Evolutionary conservation across 2,888 invertebrate genomes (phyloP).

Genomic region (Punctoribates punctum): DNA sequence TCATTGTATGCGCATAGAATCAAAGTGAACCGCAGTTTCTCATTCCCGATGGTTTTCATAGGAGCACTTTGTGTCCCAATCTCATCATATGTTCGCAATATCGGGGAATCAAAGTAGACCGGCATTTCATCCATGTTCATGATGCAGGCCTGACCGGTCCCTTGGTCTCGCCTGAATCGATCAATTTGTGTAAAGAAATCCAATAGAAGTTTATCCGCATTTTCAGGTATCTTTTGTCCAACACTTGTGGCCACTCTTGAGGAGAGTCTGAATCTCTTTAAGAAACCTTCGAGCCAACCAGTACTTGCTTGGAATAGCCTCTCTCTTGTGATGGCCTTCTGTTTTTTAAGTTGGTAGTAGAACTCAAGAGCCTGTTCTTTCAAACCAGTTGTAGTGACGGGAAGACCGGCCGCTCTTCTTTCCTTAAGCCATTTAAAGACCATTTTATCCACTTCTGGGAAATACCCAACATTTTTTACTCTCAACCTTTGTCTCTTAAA

Average conservation of each 20-base stretch:
- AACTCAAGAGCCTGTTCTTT: too few relatives aligned
- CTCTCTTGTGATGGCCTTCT: too few relatives aligned
- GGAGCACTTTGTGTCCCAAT: background rate
- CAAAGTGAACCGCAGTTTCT: slow-evolving; percentile 32
- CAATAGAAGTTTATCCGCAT: background rate
- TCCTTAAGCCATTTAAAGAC: too few relatives aligned
- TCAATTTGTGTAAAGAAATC: background rate
- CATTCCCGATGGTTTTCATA: slow-evolving; percentile 7
- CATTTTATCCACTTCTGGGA: too few relatives aligned
- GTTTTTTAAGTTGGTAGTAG: too few relatives aligned
- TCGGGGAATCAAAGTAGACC: slow-evolving; percentile 16
- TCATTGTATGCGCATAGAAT: background rate
- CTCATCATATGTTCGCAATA: background rate
- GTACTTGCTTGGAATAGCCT: background rate
- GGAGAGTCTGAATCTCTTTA: background rate
- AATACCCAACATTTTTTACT: too few relatives aligned
- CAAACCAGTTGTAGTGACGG: too few relatives aligned
- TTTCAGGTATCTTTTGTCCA: slow-evolving; percentile 29
- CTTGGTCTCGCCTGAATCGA: background rate
- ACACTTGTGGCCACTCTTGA: background rate
- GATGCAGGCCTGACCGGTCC: background rate
- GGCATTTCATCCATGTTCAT: slow-evolving; percentile 36
- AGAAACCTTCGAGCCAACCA: background rate
- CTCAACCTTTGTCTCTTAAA: too few relatives aligned
- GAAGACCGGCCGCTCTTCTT: too few relatives aligned